Percentiles rank a stretch among this genome's conserved stretches.
These are phyloP conservation scores for Pyrocoelia pectoralis DNA, from an alignment of 2,888 invertebrate genomes.

Conservation along the genomic window DNA sequence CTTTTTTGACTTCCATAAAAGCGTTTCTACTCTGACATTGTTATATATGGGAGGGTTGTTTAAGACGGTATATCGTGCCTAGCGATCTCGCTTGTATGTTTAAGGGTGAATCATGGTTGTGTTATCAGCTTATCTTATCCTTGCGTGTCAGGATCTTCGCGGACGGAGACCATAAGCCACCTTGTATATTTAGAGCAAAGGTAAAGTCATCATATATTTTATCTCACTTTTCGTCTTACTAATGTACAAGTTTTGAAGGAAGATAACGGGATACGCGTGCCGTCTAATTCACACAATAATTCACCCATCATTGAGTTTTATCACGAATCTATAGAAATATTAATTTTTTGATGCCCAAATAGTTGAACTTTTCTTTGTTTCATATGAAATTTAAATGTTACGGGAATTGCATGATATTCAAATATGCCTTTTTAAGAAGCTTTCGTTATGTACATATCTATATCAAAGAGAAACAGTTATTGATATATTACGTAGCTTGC, in stretches of 20 bases:
- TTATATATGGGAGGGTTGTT: constrained; percentile 40
- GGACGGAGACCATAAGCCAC: constrained; percentile 44
- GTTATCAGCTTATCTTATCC: constrained; percentile 49
- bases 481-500: too few relatives aligned
- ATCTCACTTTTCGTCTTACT: constrained; percentile 9
- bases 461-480: not conserved
- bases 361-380: constrained; percentile 16
- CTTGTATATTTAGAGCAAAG: constrained; percentile 38
- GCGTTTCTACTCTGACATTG: constrained; percentile 34
- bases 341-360: constrained; percentile 19
- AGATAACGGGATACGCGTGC: not conserved
- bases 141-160: constrained; percentile 48
- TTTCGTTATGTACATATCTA: not conserved
- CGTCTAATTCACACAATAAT: not conserved
- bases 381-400: not conserved
- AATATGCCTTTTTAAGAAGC: not conserved
- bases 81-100: constrained; percentile 45
- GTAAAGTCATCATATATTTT: constrained; percentile 14
- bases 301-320: constrained; percentile 39
- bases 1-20: constrained; percentile 37
- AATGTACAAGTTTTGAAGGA: not conserved
- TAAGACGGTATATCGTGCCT: constrained; percentile 38
- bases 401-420: constrained; percentile 1
- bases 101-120: constrained; percentile 49
- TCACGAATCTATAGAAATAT: constrained; percentile 35